Conservation (phyloP, 2,888 invertebrate species). For the Orchestes rusci region DNA sequence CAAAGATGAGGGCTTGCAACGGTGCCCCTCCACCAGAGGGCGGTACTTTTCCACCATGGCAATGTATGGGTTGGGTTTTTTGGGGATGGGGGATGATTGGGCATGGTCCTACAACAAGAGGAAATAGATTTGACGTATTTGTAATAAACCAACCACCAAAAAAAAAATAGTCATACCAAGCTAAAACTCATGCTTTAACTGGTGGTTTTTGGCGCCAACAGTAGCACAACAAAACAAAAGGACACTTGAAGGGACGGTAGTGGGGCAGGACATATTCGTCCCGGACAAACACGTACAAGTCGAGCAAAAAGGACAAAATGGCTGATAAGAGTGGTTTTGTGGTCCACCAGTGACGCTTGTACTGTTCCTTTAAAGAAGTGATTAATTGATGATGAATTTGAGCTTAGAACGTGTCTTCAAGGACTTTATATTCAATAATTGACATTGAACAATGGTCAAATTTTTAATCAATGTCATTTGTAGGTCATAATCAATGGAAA, state of each 20-base stretch:
- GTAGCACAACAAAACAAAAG: constrained; percentile 40
- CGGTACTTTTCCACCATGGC: constrained; percentile 81
- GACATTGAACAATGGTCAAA: too few species aligned
- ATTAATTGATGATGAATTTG: too few species aligned
- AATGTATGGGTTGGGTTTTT: constrained; percentile 61
- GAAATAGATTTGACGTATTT: constrained; percentile 4
- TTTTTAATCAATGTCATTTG: too few species aligned
- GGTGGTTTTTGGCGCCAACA: constrained; percentile 42
- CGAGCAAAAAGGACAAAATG: constrained; percentile 39
- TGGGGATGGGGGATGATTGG: constrained; percentile 26
- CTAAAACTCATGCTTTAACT: constrained; percentile 33
- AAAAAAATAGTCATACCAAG: constrained; percentile 24
- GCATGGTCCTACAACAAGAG: constrained; percentile 24
- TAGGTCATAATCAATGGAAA: too few species aligned
- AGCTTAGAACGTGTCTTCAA: too few species aligned
- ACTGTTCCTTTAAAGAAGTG: too few species aligned
- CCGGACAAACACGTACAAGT: constrained; percentile 40
- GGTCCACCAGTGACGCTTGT: too few species aligned
- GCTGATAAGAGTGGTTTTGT: too few species aligned
- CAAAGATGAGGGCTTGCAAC: constrained; percentile 52
- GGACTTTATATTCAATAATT: too few species aligned
- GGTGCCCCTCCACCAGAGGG: constrained; percentile 69
- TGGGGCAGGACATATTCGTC: constrained; percentile 40
- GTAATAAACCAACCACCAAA: constrained; percentile 1
- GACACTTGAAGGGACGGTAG: constrained; percentile 37